Percentiles rank a stretch among this genome's conserved stretches.
phyloP scores from a whole-genome alignment of 2,797 vertebrate species.

The Cuniculus paca region DNA sequence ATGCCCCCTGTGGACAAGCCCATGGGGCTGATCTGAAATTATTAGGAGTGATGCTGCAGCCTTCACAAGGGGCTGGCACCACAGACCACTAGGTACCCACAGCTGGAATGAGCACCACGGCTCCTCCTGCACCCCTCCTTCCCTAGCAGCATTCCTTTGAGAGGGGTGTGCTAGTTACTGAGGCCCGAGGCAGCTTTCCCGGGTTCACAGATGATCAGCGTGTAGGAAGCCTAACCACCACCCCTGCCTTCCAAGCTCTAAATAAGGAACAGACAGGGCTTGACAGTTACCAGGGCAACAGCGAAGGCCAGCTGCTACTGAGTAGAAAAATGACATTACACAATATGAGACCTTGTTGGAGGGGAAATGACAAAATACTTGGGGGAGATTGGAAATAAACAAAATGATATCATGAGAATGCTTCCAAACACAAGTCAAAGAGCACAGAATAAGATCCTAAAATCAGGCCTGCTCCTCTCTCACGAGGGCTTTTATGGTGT shows the following conservation, averaged over 20 bases:
- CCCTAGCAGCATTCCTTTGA: accelerated
- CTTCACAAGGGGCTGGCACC: neutral
- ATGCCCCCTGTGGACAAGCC: neutral
- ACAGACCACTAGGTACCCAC: neutral
- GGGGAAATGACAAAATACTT: neutral
- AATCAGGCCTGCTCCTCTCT: neutral
- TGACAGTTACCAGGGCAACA: neutral
- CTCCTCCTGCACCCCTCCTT: neutral
- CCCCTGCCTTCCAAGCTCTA: neutral
- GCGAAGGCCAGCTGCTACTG: neutral
- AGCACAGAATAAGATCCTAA: neutral
- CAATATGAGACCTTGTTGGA: neutral
- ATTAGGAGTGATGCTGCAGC: accelerated
- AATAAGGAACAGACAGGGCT: neutral
- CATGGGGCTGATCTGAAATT: neutral
- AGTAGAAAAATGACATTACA: neutral
- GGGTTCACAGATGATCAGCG: neutral
- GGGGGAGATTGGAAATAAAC: neutral
- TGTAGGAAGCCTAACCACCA: neutral
- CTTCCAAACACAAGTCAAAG: neutral
- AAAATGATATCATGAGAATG: neutral
- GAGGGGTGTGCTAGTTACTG: no score
- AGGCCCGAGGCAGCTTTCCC: neutral
- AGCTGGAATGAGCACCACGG: neutral
- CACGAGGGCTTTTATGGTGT: neutral